These are phyloP conservation scores for Sogatella furcifera DNA, from an alignment of 1,140 invertebrate genomes.

Conservation along the genomic window DNA sequence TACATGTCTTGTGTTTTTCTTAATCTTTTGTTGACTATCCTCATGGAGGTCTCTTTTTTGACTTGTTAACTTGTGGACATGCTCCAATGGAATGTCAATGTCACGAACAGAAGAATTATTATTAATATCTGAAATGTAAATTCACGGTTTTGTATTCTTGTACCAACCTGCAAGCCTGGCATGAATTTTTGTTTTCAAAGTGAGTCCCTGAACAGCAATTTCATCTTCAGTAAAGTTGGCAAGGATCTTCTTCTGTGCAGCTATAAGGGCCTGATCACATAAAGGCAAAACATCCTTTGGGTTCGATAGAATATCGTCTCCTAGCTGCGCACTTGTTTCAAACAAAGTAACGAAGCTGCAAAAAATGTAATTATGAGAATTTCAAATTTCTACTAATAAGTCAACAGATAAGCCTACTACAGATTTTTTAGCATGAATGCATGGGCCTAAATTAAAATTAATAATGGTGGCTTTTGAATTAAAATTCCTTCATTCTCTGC, in stretches of 20 bases:
- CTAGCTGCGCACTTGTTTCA: slow-evolving; percentile 42
- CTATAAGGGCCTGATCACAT: slow-evolving; percentile 48
- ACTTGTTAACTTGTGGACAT: no score
- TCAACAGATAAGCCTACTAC: no score
- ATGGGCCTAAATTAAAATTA: no score
- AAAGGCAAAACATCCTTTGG: slow-evolving; percentile 44
- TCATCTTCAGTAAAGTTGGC: slow-evolving; percentile 34
- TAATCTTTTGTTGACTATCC: no score
- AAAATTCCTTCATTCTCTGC: no score
- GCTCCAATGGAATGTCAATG: no score
- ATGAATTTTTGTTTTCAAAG: slow-evolving; percentile 52
- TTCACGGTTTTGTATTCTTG: not conserved
- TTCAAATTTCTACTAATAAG: no score
- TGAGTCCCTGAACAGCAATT: slow-evolving; percentile 24
- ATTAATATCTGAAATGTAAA: not conserved
- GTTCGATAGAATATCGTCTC: slow-evolving; percentile 41
- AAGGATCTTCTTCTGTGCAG: slow-evolving; percentile 44
- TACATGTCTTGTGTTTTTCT: no score
- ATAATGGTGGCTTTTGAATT: no score
- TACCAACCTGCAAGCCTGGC: slow-evolving; percentile 38
- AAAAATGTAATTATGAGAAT: slow-evolving; percentile 13
- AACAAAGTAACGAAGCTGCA: slow-evolving; percentile 52
- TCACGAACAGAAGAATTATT: no score
- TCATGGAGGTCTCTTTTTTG: no score
- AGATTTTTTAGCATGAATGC: no score